These are phyloP conservation scores for Hanleya hanleyi DNA, from an alignment of 2,888 invertebrate genomes.

Conservation along the genomic window DNA sequence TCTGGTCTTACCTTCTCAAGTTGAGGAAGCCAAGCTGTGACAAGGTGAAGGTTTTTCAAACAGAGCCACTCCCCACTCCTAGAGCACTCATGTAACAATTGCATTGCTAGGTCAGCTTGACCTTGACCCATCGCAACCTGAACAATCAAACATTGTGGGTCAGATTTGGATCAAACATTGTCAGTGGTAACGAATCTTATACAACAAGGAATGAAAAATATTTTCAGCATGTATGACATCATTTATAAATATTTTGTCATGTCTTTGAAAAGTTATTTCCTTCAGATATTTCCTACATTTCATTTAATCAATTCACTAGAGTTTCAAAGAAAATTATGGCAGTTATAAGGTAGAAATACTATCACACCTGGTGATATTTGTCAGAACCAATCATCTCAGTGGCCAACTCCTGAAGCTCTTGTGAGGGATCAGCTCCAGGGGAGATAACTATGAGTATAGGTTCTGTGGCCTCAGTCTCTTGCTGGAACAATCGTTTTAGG, in stretches of 20 bases:
- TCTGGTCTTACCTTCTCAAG: conserved; percentile 80
- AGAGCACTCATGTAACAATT: conserved; percentile 78
- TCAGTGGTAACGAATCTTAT: no score
- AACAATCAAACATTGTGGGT: no score
- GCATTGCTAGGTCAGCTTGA: conserved; percentile 80
- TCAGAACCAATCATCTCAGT: conserved; percentile 74
- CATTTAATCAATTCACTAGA: no score
- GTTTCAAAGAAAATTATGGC: no score
- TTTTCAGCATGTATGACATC: no score
- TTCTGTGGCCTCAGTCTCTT: conserved; percentile 78
- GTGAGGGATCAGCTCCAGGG: conserved; percentile 92
- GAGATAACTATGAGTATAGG: conserved; percentile 90
- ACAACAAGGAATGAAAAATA: no score
- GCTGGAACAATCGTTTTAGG: conserved; percentile 76
- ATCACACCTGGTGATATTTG: conserved; percentile 78
- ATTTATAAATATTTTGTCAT: no score
- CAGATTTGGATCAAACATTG: no score
- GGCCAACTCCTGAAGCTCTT: conserved; percentile 83
- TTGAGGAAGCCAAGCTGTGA: conserved; percentile 81
- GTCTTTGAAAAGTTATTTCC: no score
- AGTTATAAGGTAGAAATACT: no score
- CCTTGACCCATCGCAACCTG: conserved; percentile 88
- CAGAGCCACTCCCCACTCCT: conserved; percentile 84
- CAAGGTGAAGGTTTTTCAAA: conserved; percentile 87
- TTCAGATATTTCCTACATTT: no score